Evolutionary conservation across 2,113 vertebrate species (phyloP), one percentile per base, ranked within the genome.

Genomic region (Phrynosoma blainvillii): DNA sequence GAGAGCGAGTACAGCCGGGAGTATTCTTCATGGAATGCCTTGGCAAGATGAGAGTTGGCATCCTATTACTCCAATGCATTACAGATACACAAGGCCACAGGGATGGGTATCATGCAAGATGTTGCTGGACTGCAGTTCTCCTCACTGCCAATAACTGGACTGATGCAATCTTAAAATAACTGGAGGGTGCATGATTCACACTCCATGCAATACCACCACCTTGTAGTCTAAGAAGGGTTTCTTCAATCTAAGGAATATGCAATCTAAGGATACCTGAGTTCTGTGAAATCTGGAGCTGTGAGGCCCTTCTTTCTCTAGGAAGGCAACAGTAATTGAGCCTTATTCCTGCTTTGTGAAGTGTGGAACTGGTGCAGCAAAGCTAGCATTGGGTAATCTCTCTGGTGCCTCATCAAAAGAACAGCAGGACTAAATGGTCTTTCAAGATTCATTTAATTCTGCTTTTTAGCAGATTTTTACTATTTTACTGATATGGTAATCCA

Each of bases 11-110:
- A 97, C 89, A 99, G 95, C 36, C 99, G 96, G n/a, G 97, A 97
- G 86, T 98, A 99, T 86, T 99, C 98, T 92, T 99, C 98, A 0
- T 97, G 98, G 96, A 99, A 99, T 0, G 98, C 98, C 98, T 99
- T 84, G 20, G 7, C 3, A 62, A 12, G 1, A 36, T 82, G 92
- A 42, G 5, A 13, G 0, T 0, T 1, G 0, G 0, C 14, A 7
- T 9, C 27, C 1, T 73, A 9, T 0, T 10, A 1, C 13, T 59
- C 47, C 4, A 0, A 0, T 5, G 1, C 20, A 18, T 47, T 0
- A 0, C 0, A 32, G 59, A 21, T 80, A 3, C 54, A 52, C 20
- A 2, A 27, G 0, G 14, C 4, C 13, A 65, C 2, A 18, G 59
- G 59, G 59, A 18, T 62, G 59, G 13, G 18, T 2, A 1, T 18